Evolutionary conservation across 1,140 invertebrate species (phyloP).

Genomic region (Adelges cooleyi): DNA sequence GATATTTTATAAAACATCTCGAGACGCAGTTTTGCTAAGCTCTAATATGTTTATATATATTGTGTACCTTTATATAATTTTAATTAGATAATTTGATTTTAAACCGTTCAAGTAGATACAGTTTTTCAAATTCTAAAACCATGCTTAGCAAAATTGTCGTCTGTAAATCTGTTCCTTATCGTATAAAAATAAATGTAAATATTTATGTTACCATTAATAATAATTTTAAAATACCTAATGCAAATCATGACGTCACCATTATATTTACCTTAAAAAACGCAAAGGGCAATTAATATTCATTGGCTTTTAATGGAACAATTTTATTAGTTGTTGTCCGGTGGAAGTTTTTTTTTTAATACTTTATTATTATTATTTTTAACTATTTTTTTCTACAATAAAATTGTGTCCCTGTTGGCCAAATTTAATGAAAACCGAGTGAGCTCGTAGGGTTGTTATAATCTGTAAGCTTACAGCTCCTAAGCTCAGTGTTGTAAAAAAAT

Average conservation of each 20-base stretch:
- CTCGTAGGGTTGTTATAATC: constrained; percentile 17
- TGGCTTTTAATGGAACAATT: constrained; percentile 2
- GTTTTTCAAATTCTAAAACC: neutral
- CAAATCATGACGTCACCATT: constrained; percentile 15
- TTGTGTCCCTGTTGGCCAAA: neutral
- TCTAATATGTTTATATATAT: neutral
- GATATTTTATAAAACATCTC: neutral
- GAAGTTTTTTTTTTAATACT: neutral
- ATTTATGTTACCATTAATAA: constrained; percentile 30
- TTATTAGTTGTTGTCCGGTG: constrained; percentile 14
- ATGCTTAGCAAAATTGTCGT: constrained; percentile 8
- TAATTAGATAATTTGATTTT: neutral
- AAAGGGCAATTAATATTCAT: constrained; percentile 2
- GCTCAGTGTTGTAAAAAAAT: too few relatives aligned
- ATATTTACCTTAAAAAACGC: neutral
- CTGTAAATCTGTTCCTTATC: constrained; percentile 21
- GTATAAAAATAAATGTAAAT: constrained; percentile 28
- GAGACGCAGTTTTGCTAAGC: constrained; percentile 8
- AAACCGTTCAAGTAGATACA: neutral
- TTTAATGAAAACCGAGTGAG: constrained; percentile 6
- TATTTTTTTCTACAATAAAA: neutral
- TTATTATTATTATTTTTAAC: neutral
- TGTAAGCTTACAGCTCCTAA: constrained; percentile 9
- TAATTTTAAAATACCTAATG: constrained; percentile 19
- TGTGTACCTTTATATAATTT: neutral